Percentiles rank a stretch among this genome's conserved stretches.
Conservation (phyloP, 2,113 vertebrate species). For the Pelmatolapia mariae region DNA sequence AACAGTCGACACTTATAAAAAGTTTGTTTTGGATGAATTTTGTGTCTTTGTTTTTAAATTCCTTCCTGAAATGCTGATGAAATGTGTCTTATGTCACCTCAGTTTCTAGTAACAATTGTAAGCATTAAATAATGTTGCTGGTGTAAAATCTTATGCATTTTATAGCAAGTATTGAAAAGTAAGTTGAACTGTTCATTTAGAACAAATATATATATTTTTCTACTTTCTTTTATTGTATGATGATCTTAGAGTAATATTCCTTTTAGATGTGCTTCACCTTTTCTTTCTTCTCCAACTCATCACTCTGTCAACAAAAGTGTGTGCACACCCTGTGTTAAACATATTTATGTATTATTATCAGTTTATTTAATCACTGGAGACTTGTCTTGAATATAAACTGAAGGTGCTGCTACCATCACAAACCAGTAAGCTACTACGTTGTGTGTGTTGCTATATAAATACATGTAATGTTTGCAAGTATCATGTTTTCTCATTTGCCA, state of each 20-base stretch:
- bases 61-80: not conserved
- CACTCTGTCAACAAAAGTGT: not conserved
- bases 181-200: constrained; percentile 25
- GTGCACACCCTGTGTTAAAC: not conserved
- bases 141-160: constrained; percentile 53
- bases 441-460: constrained; percentile 17
- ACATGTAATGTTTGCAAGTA: not conserved
- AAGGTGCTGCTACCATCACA: constrained; percentile 61
- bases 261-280: not conserved
- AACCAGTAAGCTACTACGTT: constrained; percentile 47
- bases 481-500: not conserved
- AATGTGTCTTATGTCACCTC: not conserved
- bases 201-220: constrained; percentile 66
- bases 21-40: not conserved
- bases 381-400: constrained; percentile 36
- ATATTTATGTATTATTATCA: constrained; percentile 1
- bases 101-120: not conserved
- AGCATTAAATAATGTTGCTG: not conserved
- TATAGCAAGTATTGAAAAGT: constrained; percentile 17
- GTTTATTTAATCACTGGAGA: constrained; percentile 42
- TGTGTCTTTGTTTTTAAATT: not conserved
- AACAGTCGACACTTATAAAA: not conserved
- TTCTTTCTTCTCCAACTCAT: not conserved
- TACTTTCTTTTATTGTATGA: constrained; percentile 41
- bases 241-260: not conserved